Conservation (phyloP, 2,113 vertebrate genomes). For the Puffinus mauretanicus region DNA sequence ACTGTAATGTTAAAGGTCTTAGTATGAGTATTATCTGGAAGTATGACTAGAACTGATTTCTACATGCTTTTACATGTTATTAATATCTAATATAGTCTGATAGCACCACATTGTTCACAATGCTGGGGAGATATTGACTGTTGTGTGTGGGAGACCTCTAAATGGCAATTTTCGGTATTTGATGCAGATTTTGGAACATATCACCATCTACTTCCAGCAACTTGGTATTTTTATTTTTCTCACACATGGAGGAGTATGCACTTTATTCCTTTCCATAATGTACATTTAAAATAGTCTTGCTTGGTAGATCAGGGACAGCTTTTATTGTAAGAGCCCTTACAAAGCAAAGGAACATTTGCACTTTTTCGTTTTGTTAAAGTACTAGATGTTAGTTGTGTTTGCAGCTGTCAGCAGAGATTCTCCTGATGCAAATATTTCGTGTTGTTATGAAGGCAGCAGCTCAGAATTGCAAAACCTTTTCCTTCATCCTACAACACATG, state of each 20-base stretch:
- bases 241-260: neutral
- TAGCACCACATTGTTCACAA: neutral
- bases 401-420: neutral
- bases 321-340: neutral
- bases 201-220: neutral
- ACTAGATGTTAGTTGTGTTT: neutral
- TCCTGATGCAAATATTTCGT: neutral
- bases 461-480: neutral
- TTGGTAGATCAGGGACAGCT: neutral
- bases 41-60: neutral
- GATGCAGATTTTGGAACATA: neutral
- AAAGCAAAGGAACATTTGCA: neutral
- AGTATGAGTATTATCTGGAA: neutral
- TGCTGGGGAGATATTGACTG: neutral
- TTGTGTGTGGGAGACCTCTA: neutral
- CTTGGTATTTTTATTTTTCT: slow-evolving; percentile 11
- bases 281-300: neutral
- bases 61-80: neutral
- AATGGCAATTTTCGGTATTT: neutral
- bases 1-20: neutral
- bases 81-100: neutral
- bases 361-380: neutral
- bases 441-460: neutral
- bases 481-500: neutral
- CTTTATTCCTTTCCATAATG: neutral